Evolutionary conservation across 2,888 invertebrate genomes (phyloP).

Genomic region (Pemphredon lugubris): DNA sequence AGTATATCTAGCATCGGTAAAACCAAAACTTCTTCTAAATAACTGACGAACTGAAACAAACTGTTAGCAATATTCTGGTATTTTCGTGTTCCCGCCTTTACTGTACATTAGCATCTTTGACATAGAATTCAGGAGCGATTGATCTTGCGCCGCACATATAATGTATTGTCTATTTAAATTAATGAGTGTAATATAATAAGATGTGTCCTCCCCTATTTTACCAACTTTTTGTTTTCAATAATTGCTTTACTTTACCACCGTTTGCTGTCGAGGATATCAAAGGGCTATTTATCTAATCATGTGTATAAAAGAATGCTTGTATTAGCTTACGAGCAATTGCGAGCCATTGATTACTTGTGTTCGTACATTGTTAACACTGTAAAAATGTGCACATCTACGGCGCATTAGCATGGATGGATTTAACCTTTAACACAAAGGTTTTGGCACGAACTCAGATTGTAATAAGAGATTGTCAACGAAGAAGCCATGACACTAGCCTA

Average conservation of each 20-base stretch:
- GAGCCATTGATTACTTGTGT: conserved; percentile 59
- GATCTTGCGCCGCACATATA: conserved; percentile 35
- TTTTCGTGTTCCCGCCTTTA: conserved; percentile 30
- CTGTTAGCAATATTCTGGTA: conserved; percentile 36
- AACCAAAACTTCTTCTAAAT: conserved; percentile 33
- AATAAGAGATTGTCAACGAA: conserved; percentile 32
- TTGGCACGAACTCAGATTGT: conserved; percentile 41
- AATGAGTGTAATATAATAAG: conserved; percentile 12
- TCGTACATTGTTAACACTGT: conserved; percentile 55
- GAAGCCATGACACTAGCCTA: conserved; percentile 74
- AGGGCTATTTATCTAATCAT: conserved; percentile 19
- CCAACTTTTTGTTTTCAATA: conserved; percentile 25
- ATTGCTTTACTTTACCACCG: conserved; percentile 30
- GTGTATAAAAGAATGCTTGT: conserved; percentile 22
- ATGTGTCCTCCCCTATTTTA: conserved; percentile 9
- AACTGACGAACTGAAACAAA: conserved; percentile 32
- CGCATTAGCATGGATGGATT: conserved; percentile 44
- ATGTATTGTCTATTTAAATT: conserved; percentile 48
- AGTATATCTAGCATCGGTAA: conserved; percentile 15
- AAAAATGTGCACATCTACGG: conserved; percentile 52
- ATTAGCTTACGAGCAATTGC: conserved; percentile 20
- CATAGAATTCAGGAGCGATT: conserved; percentile 22
- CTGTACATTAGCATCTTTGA: conserved; percentile 11
- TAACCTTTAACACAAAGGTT: conserved; percentile 53
- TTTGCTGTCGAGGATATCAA: conserved; percentile 19